A percentile compares a stretch with the other conserved stretches of the same genome.
Evolutionary conservation across 2,888 invertebrate genomes (phyloP).

Genomic region (Coremacera marginata): DNA sequence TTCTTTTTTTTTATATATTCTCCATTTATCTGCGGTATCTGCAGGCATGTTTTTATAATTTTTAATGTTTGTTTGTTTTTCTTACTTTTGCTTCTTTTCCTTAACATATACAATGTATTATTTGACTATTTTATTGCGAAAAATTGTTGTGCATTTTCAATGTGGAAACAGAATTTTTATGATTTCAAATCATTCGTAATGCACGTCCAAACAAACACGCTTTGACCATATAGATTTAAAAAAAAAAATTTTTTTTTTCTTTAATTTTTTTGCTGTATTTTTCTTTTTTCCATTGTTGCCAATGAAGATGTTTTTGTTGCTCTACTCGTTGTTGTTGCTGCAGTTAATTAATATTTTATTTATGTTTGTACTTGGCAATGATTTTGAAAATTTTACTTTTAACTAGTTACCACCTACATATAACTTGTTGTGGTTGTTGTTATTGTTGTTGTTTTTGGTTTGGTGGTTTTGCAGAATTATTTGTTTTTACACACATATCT

Average conservation of each 20-base stretch:
- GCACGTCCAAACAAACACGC: neutral
- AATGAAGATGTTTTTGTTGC: neutral
- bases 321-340: neutral
- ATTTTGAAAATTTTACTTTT: conserved; percentile 12
- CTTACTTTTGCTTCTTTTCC: no score
- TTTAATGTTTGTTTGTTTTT: no score
- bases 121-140: no score
- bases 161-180: neutral
- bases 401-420: neutral
- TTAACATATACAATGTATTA: no score
- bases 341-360: neutral
- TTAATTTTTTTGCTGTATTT: neutral
- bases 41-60: no score
- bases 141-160: no score
- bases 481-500: no score
- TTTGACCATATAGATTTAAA: no score
- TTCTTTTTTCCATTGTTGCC: neutral
- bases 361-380: conserved; percentile 19
- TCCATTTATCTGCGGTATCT: no score
- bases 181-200: neutral
- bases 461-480: neutral
- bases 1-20: no score
- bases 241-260: neutral
- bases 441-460: neutral
- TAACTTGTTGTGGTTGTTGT: neutral